Conservation (phyloP, 2,888 invertebrate genomes). For the Cactoblastis cactorum region DNA sequence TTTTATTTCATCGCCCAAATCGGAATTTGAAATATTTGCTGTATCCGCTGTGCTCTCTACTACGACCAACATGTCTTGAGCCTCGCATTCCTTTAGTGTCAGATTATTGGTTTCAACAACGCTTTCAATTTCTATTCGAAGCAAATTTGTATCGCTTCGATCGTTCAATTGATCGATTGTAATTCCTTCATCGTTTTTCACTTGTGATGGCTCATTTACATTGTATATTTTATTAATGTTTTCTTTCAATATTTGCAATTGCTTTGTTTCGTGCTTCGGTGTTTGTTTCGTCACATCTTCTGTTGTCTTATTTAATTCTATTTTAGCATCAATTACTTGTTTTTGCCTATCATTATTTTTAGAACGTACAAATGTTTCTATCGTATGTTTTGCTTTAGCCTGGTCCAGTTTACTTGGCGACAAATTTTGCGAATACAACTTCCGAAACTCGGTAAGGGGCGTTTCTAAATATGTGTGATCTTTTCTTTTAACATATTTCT, state of each 20-base stretch:
- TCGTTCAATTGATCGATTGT: conserved; percentile 14
- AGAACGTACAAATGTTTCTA: too few relatives aligned
- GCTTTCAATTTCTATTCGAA: conserved; percentile 47
- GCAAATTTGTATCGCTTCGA: conserved; percentile 28
- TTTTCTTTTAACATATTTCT: conserved; percentile 18
- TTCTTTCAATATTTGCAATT: conserved; percentile 43
- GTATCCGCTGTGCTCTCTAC: conserved; percentile 44
- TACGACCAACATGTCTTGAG: conserved; percentile 36
- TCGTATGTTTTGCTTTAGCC: background rate
- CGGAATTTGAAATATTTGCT: conserved; percentile 22
- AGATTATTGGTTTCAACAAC: conserved; percentile 33
- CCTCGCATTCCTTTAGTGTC: conserved; percentile 26
- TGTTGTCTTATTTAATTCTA: conserved; percentile 23
- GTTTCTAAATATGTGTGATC: conserved; percentile 49
- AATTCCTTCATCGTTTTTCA: conserved; percentile 15
- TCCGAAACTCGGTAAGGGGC: conserved; percentile 58
- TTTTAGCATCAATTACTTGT: conserved; percentile 7
- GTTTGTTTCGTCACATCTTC: conserved; percentile 22
- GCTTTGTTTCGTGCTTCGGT: conserved; percentile 23
- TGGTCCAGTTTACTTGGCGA: conserved; percentile 6
- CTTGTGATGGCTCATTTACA: conserved; percentile 23
- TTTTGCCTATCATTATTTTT: background rate
- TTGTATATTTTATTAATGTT: conserved; percentile 46
- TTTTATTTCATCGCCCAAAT: conserved; percentile 24
- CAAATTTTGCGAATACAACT: conserved; percentile 41